Evolutionary conservation across 23 tunicate genomes (phyloP).

Genomic region (Aplidium turbinatum): DNA sequence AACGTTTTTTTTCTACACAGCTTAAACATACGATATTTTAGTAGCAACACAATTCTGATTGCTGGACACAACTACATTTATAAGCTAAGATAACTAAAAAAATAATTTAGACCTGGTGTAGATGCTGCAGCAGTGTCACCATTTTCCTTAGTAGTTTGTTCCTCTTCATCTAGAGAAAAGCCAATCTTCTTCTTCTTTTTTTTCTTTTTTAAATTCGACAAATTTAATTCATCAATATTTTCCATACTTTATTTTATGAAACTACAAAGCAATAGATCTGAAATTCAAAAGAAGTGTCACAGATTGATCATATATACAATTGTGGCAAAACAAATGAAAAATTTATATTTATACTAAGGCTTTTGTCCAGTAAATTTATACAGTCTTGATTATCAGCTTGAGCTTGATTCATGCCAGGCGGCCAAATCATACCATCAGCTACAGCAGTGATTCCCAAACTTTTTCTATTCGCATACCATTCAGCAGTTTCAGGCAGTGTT

Average conservation of each 20-base stretch:
- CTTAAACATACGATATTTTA: background rate
- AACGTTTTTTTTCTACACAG: too few relatives aligned
- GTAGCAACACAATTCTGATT: background rate
- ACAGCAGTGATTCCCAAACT: too few relatives aligned
- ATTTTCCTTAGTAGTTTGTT: constrained; percentile 1
- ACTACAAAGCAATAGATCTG: background rate
- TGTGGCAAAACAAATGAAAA: too few relatives aligned
- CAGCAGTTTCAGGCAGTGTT: too few relatives aligned
- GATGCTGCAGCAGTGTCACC: background rate
- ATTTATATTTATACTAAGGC: too few relatives aligned
- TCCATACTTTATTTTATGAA: background rate
- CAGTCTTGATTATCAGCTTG: too few relatives aligned
- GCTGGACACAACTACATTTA: background rate
- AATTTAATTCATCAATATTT: constrained; percentile 8
- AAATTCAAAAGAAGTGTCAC: too few relatives aligned
- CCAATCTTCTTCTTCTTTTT: constrained; percentile 64
- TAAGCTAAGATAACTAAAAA: background rate
- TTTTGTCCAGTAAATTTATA: too few relatives aligned
- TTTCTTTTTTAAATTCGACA: constrained; percentile 52
- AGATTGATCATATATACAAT: too few relatives aligned
- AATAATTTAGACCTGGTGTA: background rate
- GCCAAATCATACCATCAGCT: too few relatives aligned
- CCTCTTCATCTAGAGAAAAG: constrained; percentile 23
- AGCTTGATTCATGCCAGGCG: too few relatives aligned
- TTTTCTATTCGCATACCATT: too few relatives aligned